Conservation (phyloP, 1,140 invertebrate species). For the Megalopta genalis region DNA sequence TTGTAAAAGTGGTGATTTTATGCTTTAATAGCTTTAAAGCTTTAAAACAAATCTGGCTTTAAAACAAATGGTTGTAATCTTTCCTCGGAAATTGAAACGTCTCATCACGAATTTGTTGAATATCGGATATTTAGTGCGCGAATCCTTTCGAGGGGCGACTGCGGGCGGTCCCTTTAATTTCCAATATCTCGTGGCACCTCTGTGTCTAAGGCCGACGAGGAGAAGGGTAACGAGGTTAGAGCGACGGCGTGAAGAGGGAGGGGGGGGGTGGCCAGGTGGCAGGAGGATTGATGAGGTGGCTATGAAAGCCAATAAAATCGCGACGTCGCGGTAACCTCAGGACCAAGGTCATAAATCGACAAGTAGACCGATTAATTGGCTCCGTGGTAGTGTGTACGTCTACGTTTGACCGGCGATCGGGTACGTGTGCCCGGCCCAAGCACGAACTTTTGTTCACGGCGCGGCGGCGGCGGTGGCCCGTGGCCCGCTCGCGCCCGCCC, state of each 20-base stretch:
- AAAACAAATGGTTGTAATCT: no score
- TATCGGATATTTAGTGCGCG: no score
- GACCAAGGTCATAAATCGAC: conserved; percentile 60
- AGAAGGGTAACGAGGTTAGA: conserved; percentile 55
- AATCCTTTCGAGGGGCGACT: no score
- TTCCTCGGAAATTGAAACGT: no score
- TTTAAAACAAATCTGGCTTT: no score
- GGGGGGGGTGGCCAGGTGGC: conserved; percentile 28
- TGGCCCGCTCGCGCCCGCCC: neutral
- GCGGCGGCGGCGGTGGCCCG: neutral
- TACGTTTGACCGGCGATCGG: neutral
- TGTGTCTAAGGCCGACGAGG: conserved; percentile 43
- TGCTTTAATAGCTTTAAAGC: no score
- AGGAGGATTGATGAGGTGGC: conserved; percentile 57
- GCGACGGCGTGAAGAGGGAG: neutral
- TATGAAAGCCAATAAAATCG: conserved; percentile 66
- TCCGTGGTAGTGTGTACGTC: conserved; percentile 13
- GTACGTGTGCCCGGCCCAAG: neutral
- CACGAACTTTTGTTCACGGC: conserved; percentile 46
- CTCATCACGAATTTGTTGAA: no score
- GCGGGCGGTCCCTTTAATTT: no score
- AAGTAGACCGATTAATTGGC: conserved; percentile 67
- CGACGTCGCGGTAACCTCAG: conserved; percentile 28
- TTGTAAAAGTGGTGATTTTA: no score
- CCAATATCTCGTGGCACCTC: conserved; percentile 33